A percentile compares a stretch with the other conserved stretches of the same genome.
Conservation (phyloP, 2,113 vertebrate genomes). For the Lagopus leucura region DNA sequence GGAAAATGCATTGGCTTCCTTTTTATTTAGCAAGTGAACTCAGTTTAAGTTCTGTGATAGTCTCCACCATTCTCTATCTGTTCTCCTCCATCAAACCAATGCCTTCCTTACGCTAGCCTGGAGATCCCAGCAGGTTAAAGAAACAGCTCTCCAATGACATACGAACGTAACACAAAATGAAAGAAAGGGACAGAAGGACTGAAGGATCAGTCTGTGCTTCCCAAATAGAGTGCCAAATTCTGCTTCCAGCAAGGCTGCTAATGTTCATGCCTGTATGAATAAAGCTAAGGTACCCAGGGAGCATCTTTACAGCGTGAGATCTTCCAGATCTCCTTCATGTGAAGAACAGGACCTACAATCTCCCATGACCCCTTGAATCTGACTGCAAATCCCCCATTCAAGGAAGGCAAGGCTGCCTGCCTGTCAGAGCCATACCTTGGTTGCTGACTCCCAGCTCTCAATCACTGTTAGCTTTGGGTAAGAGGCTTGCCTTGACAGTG, state of each 20-base stretch:
- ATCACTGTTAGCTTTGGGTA: not conserved
- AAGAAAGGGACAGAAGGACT: not conserved
- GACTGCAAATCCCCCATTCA: not conserved
- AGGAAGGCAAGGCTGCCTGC: not conserved
- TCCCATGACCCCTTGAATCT: not conserved
- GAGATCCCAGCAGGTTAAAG: not conserved
- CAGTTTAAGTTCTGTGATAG: not conserved
- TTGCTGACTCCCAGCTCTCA: not conserved
- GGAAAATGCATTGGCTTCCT: not conserved
- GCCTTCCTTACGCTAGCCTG: not conserved
- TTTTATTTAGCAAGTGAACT: not conserved
- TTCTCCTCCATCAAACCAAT: not conserved
- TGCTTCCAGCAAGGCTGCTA: not conserved
- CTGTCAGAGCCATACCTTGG: not conserved
- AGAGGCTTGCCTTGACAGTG: not conserved
- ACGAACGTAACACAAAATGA: not conserved
- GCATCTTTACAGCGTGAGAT: not conserved
- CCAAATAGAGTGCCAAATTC: not conserved
- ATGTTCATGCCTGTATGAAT: not conserved
- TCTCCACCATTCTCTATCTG: not conserved
- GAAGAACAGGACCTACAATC: not conserved
- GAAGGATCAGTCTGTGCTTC: not conserved
- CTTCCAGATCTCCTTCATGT: not conserved
- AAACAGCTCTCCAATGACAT: not conserved
- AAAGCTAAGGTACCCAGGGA: not conserved